A percentile compares a stretch with the other conserved stretches of the same genome.
Evolutionary conservation across 2,888 invertebrate genomes (phyloP).

Genomic region (Drosophila ustulata): DNA sequence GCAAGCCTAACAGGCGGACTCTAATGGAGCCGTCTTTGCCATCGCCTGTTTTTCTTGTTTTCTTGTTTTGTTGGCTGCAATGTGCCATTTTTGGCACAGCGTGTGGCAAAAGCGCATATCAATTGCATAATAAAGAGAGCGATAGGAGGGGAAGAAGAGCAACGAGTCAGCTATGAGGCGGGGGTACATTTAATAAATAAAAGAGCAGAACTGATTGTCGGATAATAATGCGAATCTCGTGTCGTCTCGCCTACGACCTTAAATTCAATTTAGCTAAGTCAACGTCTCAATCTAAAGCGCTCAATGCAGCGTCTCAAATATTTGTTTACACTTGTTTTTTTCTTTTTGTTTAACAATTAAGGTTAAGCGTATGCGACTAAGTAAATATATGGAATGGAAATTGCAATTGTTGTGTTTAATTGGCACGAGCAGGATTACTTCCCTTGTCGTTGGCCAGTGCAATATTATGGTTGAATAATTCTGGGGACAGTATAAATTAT

Average conservation of each 20-base stretch:
- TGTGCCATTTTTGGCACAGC: conserved; percentile 71
- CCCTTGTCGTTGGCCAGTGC: neutral
- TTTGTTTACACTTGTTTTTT: conserved; percentile 66
- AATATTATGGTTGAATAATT: no score
- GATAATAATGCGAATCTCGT: conserved; percentile 75
- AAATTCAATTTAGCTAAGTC: conserved; percentile 77
- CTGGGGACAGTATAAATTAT: no score
- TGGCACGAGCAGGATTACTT: conserved; percentile 9
- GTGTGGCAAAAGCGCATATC: conserved; percentile 54
- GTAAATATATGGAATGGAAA: conserved; percentile 34
- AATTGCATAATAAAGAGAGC: conserved; percentile 61
- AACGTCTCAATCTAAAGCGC: conserved; percentile 49
- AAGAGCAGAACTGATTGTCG: conserved; percentile 13
- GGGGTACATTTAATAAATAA: conserved; percentile 12
- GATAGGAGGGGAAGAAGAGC: neutral
- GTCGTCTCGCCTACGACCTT: conserved; percentile 72
- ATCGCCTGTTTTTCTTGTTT: conserved; percentile 1
- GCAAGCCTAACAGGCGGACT: conserved; percentile 51
- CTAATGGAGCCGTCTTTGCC: conserved; percentile 65
- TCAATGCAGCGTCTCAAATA: conserved; percentile 35
- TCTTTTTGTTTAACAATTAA: conserved; percentile 70
- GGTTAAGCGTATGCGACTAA: conserved; percentile 53
- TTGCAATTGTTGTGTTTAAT: conserved; percentile 15
- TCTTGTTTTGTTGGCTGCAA: conserved; percentile 9
- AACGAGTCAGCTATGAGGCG: neutral